Conservation (phyloP, 2,797 vertebrate species). For the Varecia variegata region DNA sequence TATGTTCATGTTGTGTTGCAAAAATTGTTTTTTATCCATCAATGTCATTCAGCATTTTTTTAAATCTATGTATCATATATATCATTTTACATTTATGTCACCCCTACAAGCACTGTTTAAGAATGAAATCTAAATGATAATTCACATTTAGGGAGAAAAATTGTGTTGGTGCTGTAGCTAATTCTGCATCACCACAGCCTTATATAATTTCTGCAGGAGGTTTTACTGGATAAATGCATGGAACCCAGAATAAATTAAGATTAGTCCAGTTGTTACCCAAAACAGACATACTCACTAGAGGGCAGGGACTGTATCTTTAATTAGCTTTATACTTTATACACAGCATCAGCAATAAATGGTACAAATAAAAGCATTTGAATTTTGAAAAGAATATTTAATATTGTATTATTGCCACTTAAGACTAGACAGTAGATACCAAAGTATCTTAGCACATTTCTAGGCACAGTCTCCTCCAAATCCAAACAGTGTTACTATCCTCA, state of each 20-base stretch:
- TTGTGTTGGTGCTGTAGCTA: not conserved
- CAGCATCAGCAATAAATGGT: not conserved
- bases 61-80: not conserved
- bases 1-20: not conserved
- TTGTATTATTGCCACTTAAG: not conserved
- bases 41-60: not conserved
- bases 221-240: not conserved
- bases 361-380: not conserved
- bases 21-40: not conserved
- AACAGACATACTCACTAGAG: not conserved
- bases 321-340: not conserved
- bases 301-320: not conserved
- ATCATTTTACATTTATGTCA: not conserved
- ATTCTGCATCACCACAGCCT: not conserved
- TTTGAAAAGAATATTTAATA: not conserved
- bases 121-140: not conserved
- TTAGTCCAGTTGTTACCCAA: not conserved
- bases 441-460: not conserved
- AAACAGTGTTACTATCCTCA: not conserved
- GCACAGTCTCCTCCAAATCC: not conserved
- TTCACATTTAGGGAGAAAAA: not conserved
- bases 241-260: not conserved
- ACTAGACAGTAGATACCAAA: not conserved
- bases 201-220: not conserved
- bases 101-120: not conserved